Base-by-base conservation (phyloP, 2,797 vertebrate genomes). In the Tragelaphus oryx region DNA sequence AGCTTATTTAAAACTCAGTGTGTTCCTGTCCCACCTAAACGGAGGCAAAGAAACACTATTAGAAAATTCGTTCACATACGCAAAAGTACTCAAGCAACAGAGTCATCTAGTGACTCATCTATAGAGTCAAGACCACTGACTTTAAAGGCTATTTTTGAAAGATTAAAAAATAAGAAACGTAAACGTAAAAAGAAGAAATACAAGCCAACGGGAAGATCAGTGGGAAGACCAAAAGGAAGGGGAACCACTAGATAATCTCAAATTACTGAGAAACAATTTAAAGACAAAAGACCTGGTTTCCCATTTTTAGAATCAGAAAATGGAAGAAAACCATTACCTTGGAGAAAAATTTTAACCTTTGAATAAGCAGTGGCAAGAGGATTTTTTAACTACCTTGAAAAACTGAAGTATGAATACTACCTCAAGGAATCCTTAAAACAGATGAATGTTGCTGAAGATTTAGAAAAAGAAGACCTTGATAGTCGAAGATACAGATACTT, bases 361-460 rank as follows among this genome's bases (percentile, higher is more conserved):
- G 98, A 99, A 99, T 97, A 98, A 97, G 98, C 95, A 50, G 97
- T 98, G 93, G 97, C 99, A 55, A 99, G 98, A 94, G 99, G 99
- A 2, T 99, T 98, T 98, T 99, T 99, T 62, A 98, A 98, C 88
- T 99, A 98, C 76, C 48, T 99, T 95, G 97, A 98, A 96, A 60
- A 98, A 76, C 92, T 98, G n/a, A 99, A 99, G 65, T 98, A 95
- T 17, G 98, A 99, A 89, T 95, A 98, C 24, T 97, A 98, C 28
- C 98, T 99, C 30, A 98, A 98, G 93, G 97, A 98, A 50, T 97
- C 98, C 74, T 97, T 98, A 65, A 95, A 95, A n/a, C 65, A 95
- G 1, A 97, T 99, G 95, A 80, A 98, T 62, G 98, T 97, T 86
- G 95, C 86, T 46, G 98, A 98, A 3, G 98, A 98, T 79, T 94